Conservation (phyloP, 2,888 invertebrate genomes). For the Heteromyza rotundicornis region DNA sequence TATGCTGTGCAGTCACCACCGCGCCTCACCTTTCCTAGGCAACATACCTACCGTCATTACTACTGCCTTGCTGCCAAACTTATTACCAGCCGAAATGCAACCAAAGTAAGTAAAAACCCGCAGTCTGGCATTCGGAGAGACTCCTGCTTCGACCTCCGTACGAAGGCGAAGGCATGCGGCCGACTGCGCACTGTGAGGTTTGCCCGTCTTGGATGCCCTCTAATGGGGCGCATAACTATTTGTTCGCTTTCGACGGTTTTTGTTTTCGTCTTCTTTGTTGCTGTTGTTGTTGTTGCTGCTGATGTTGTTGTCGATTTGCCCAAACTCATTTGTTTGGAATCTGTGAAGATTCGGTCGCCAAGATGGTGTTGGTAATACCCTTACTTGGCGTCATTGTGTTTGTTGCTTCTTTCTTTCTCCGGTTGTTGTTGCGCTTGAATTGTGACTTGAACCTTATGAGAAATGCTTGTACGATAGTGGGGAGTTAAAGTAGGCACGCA, state of each 20-base stretch:
- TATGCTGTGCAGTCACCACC: conserved; percentile 25
- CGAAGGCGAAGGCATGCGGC: too few species aligned
- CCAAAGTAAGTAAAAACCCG: too few species aligned
- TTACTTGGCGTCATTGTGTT: conserved; percentile 10
- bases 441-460: conserved; percentile 12
- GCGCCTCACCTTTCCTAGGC: not conserved
- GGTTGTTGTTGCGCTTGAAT: conserved; percentile 7
- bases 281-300: not conserved
- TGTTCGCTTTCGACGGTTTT: not conserved
- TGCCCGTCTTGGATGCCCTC: not conserved
- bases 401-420: not conserved
- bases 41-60: not conserved
- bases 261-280: too few species aligned
- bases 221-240: conserved; percentile 2
- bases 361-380: conserved; percentile 19
- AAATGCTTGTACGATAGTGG: conserved; percentile 8
- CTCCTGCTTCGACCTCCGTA: too few species aligned
- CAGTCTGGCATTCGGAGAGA: too few species aligned
- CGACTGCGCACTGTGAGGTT: not conserved
- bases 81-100: too few species aligned
- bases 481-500: conserved; percentile 12
- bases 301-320: not conserved
- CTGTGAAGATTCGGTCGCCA: conserved; percentile 9
- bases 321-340: conserved; percentile 18
- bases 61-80: too few species aligned